Base-by-base conservation (phyloP, 2,113 vertebrate species). In the Abramis brama region DNA sequence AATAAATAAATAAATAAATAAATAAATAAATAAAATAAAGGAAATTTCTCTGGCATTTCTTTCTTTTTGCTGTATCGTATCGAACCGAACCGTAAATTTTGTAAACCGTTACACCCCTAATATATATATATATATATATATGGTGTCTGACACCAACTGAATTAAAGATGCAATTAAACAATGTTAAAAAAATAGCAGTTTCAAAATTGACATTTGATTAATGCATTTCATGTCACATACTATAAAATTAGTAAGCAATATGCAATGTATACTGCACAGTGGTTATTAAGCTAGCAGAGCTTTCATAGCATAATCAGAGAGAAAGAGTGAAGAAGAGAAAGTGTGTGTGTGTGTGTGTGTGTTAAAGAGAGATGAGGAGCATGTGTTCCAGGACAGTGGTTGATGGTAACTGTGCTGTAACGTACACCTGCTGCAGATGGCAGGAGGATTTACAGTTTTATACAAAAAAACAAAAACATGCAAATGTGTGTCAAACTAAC, bases 361-460 rank as follows among this genome's bases (percentile, higher is more conserved):
- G 30, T 33, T 6, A 23, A 10, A 60, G 21, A 86, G 70, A 86
- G 23, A 83, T n/a, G 64, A 74, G n/a, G 33, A 3, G 19, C 68
- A 57, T 73, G 39, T 76, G 39, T 12, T 86, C 66, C 71, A 47
- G 75, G 62, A 71, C 84, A 82, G 60, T 25, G 30, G 36, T 12
- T 52, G 55, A 84, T 50, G 52, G 73, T 39, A 86, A 39, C 23
- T 23, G 60, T 64, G 62, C 25, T 76, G 75, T 55, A 80, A 83
- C 59, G 71, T 80, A 79, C 86, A 89, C 84, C 87, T 87, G 87
- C 84, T 90, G 84, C 82, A 85, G 57, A 71, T 62, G 79, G 36
- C 71, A 50, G 10, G 6, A 82, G 39, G 62, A 73, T 86, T 86
- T 87, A 87, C 36, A 64, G n/a, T 64, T 43, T 64, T 45, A 43